Base-by-base conservation (phyloP, 2,113 vertebrate genomes). In the Passer domesticus region DNA sequence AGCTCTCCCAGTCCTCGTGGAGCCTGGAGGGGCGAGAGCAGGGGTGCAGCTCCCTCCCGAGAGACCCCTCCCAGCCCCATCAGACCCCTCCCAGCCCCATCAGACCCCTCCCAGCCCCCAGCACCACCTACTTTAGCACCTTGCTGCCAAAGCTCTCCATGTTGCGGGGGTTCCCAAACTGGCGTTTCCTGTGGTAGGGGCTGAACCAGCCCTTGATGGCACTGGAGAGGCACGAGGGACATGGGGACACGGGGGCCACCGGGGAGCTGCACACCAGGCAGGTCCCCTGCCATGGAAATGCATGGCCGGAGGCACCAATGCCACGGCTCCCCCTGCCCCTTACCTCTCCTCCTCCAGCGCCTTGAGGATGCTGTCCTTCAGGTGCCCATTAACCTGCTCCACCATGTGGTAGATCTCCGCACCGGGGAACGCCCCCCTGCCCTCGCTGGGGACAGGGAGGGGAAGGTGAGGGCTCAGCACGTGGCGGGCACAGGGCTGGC, bases 81-180 rank as follows among this genome's bases (percentile, higher is more conserved):
- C 24, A 43, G 24, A 67, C 15, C 18, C 18, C 39, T 37, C 19
- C 37, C 72, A 33, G 67, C 44, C 41, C 53, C 7, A 1, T 0
- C 24, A 27, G 72, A 5, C 13, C 3, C 35, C 21, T 30, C 50
- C 73, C 7, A 2, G 43, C 7, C 27, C 76, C 46, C 59, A 44
- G 69, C 30, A 19, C 7, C 79, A 98, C 98, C 47, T 95, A 98
- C 98, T 98, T 97, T 31, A 97, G 89, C 59, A 98, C 55, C 35
- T 96, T 96, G 81, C 93, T 83, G 76, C 97, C 97, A 0, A 98
- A 98, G 76, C 27, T 92, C 73, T 96, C 97, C 97, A 98, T 84
- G 95, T 98, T 98, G 46, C 97, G 97, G 18, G 98, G 98, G 87
- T 98, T 98, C 49, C 93, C 98, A 19, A 98, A 98, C 41, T 78